Percentiles rank a stretch among this genome's conserved stretches.
Conservation (phyloP, 1,140 invertebrate species). For the Odontomachus brunneus region DNA sequence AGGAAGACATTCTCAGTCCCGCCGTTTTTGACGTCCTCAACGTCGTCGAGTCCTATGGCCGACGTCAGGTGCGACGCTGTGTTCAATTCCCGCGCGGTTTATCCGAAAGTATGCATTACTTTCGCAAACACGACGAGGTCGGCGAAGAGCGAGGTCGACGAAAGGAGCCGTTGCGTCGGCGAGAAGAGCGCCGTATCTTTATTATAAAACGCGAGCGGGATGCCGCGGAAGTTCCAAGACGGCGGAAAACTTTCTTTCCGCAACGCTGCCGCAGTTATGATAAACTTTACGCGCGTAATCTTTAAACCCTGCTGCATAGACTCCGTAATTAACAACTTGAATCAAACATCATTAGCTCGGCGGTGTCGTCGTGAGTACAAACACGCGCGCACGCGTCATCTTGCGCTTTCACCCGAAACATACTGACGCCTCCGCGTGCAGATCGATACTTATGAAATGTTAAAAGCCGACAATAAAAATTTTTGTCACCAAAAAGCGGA, state of each 20-base stretch:
- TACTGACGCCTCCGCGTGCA: background rate
- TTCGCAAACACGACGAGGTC: slow-evolving; percentile 36
- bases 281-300: slow-evolving; percentile 43
- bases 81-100: slow-evolving; percentile 50
- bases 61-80: slow-evolving; percentile 38
- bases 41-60: slow-evolving; percentile 5
- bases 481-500: slow-evolving; percentile 3
- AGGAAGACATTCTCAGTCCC: background rate
- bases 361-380: background rate
- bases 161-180: slow-evolving; percentile 23
- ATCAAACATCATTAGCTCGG: slow-evolving; percentile 49
- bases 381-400: background rate
- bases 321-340: slow-evolving; percentile 48
- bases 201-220: slow-evolving; percentile 50
- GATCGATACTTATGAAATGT: too few species aligned
- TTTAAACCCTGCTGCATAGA: slow-evolving; percentile 41
- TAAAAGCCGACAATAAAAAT: background rate
- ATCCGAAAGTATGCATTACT: slow-evolving; percentile 56
- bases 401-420: background rate
- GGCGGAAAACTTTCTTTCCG: slow-evolving; percentile 47
- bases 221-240: slow-evolving; percentile 39
- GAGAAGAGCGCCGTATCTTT: slow-evolving; percentile 48
- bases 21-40: slow-evolving; percentile 4
- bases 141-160: slow-evolving; percentile 27
- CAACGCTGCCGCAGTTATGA: slow-evolving; percentile 11